Conservation (phyloP, 2,113 vertebrate species). For the Pluvianellus socialis region DNA sequence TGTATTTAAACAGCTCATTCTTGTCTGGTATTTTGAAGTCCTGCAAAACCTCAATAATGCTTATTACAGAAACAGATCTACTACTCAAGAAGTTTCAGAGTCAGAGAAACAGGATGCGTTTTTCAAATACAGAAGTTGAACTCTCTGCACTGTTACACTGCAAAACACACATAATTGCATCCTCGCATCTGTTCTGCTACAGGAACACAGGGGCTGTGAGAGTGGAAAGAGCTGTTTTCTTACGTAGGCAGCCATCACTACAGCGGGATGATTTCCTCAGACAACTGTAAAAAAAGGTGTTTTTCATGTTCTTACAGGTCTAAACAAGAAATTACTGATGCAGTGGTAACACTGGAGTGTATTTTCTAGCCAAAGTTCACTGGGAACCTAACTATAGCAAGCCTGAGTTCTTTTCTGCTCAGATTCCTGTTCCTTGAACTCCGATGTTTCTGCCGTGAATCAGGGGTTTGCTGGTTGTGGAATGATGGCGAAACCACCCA, state of each 20-base stretch:
- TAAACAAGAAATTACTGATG: neutral
- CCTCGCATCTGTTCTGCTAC: neutral
- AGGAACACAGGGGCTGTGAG: neutral
- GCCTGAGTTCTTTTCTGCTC: neutral
- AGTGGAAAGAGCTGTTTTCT: neutral
- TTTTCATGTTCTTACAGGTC: neutral
- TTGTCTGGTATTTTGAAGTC: neutral
- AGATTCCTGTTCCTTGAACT: neutral
- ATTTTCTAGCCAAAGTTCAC: neutral
- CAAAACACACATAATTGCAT: neutral
- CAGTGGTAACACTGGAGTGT: neutral
- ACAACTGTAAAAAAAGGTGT: neutral
- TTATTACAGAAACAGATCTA: neutral
- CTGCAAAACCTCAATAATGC: neutral
- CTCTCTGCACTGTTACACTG: neutral
- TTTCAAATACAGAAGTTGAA: neutral
- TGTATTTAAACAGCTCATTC: neutral
- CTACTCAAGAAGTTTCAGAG: neutral
- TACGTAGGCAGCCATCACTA: neutral
- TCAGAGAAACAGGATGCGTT: neutral
- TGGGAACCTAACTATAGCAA: neutral
- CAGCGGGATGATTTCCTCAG: neutral
- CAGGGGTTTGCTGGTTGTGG: neutral
- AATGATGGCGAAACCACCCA: neutral
- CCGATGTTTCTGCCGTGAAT: neutral